A percentile compares a stretch with the other conserved stretches of the same genome.
phyloP scores from a whole-genome alignment of 2,113 vertebrate species.

The Burhinus oedicnemus region DNA sequence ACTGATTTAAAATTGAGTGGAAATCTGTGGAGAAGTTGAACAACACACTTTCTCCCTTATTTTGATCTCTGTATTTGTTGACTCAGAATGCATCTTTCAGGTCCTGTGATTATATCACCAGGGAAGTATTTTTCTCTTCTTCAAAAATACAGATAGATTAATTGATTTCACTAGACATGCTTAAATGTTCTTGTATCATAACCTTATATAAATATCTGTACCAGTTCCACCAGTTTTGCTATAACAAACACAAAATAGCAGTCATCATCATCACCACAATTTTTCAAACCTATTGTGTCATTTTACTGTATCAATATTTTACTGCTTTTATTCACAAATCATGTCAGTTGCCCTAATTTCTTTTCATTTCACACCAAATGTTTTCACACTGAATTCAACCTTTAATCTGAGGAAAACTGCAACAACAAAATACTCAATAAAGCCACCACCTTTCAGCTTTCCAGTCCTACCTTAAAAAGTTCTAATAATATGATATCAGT shows the following conservation, averaged over 20 bases:
- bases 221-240: background rate
- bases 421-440: background rate
- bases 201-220: background rate
- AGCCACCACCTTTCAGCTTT: background rate
- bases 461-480: background rate
- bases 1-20: background rate
- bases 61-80: background rate
- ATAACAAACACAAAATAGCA: background rate
- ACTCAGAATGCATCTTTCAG: background rate
- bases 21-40: background rate
- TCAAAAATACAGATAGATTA: background rate
- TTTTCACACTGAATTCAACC: background rate
- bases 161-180: background rate
- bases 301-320: background rate
- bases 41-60: background rate
- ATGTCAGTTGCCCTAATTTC: background rate
- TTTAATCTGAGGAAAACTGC: background rate
- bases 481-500: background rate
- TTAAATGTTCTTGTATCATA: background rate
- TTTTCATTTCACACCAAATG: background rate
- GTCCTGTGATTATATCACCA: background rate
- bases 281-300: background rate
- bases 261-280: background rate
- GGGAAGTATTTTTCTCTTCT: background rate
- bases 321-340: background rate